Conservation (phyloP, 2,797 vertebrate species). For the Aselliscus stoliczkanus region DNA sequence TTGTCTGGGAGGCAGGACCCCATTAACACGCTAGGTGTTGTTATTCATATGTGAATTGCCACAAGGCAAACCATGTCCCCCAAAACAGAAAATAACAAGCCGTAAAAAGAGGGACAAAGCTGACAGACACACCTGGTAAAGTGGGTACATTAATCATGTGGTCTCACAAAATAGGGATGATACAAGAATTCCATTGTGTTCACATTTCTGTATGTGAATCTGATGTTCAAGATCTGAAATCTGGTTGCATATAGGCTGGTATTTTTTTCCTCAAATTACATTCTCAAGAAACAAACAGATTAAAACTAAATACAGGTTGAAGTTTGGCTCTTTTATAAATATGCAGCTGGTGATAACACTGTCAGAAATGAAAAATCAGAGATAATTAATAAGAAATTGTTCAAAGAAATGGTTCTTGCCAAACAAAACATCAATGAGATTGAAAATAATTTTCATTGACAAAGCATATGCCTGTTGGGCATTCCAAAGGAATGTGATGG, state of each 20-base stretch:
- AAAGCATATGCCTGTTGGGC: conserved; percentile 57
- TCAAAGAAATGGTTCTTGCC: conserved; percentile 73
- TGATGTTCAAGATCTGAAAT: background rate
- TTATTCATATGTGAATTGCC: background rate
- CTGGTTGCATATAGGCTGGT: background rate
- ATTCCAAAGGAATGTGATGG: conserved; percentile 58
- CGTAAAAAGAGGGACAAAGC: background rate
- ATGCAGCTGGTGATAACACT: conserved; percentile 49
- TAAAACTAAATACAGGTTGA: conserved; percentile 21
- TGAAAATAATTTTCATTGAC: conserved; percentile 65
- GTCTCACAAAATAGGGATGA: background rate
- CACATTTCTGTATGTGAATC: background rate
- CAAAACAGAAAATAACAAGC: background rate
- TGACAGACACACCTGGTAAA: background rate
- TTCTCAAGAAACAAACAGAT: conserved; percentile 10
- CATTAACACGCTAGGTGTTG: background rate
- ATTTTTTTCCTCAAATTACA: background rate
- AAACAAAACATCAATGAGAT: conserved; percentile 78
- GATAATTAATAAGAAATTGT: conserved; percentile 72
- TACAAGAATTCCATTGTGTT: background rate
- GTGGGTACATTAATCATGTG: background rate
- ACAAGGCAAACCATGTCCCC: background rate
- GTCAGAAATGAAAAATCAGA: conserved; percentile 74
- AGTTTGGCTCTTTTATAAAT: conserved; percentile 40
- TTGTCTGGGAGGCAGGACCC: background rate